These are phyloP conservation scores for Chrysomallon squamiferum DNA, from an alignment of 1,140 invertebrate species.

Conservation along the genomic window DNA sequence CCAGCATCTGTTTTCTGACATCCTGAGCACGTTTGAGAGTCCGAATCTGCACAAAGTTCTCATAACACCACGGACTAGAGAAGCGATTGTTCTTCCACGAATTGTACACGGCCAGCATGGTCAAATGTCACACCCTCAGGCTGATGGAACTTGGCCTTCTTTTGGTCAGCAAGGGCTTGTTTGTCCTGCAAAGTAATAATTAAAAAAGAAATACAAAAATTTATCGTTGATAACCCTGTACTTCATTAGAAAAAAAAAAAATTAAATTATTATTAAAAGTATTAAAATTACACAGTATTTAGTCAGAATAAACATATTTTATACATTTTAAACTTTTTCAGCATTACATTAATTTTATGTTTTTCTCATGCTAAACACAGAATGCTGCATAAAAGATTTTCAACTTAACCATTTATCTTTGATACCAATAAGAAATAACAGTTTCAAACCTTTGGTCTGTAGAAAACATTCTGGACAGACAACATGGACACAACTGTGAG, in stretches of 20 bases:
- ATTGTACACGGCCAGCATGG: constrained; percentile 97
- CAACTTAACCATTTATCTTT: too few relatives aligned
- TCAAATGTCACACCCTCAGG: constrained; percentile 97
- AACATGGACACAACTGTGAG: constrained; percentile 99
- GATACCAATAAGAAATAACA: too few relatives aligned
- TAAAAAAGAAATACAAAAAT: neutral
- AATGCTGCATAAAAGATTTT: too few relatives aligned
- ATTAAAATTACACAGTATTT: too few relatives aligned
- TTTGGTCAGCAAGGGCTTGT: constrained; percentile 96
- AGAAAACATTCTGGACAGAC: constrained; percentile 99
- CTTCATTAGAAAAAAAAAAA: too few relatives aligned
- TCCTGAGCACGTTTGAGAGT: constrained; percentile 98
- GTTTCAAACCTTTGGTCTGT: constrained; percentile 76
- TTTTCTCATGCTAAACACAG: too few relatives aligned
- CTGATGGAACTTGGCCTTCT: constrained; percentile 99
- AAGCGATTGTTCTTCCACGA: constrained; percentile 99
- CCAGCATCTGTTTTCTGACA: constrained; percentile 95
- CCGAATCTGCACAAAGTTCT: constrained; percentile 98
- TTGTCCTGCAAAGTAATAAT: constrained; percentile 84
- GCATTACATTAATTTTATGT: too few relatives aligned
- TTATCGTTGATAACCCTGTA: too few relatives aligned
- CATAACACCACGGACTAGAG: constrained; percentile 99
- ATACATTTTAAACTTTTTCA: too few relatives aligned
- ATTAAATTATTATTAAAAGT: too few relatives aligned
- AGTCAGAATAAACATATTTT: too few relatives aligned